Evolutionary conservation across 2,113 vertebrate genomes (phyloP).

Genomic region (Acanthochromis polyacanthus): DNA sequence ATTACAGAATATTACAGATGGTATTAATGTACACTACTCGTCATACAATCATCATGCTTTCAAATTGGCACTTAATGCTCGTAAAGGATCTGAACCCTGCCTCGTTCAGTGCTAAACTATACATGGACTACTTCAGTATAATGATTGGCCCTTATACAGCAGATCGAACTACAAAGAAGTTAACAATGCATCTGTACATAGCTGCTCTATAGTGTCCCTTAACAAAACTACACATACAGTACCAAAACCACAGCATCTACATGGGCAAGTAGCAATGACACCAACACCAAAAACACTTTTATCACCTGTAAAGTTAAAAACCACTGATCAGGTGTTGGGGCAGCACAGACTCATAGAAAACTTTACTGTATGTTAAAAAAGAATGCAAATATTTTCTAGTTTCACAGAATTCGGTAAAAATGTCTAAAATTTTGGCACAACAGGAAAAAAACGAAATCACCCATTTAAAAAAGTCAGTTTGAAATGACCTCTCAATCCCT

Average conservation of each 20-base stretch:
- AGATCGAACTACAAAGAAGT: conserved; percentile 56
- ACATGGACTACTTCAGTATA: conserved; percentile 58
- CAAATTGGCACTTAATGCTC: conserved; percentile 38
- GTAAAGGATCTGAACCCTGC: conserved; percentile 47
- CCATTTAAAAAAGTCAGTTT: conserved; percentile 2
- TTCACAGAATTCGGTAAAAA: conserved; percentile 12
- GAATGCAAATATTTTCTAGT: not conserved
- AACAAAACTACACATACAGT: conserved; percentile 59
- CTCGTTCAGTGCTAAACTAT: conserved; percentile 63
- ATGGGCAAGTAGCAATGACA: conserved; percentile 36
- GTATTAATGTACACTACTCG: conserved; percentile 36
- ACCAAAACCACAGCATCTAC: conserved; percentile 69
- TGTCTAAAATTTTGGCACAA: conserved; percentile 14
- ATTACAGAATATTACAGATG: conserved; percentile 42
- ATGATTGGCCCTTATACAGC: conserved; percentile 64
- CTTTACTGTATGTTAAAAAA: not conserved
- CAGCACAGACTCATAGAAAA: not conserved
- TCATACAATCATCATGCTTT: conserved; percentile 52
- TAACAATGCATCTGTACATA: conserved; percentile 72
- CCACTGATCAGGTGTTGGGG: not conserved
- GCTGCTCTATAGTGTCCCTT: conserved; percentile 68
- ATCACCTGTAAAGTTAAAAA: not conserved
- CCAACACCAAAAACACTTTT: not conserved
- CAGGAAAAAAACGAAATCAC: conserved; percentile 22
- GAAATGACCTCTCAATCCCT: not conserved